Percentiles rank a stretch among this genome's conserved stretches.
Evolutionary conservation across 2,888 invertebrate genomes (phyloP).

Genomic region (Gari tellinella): DNA sequence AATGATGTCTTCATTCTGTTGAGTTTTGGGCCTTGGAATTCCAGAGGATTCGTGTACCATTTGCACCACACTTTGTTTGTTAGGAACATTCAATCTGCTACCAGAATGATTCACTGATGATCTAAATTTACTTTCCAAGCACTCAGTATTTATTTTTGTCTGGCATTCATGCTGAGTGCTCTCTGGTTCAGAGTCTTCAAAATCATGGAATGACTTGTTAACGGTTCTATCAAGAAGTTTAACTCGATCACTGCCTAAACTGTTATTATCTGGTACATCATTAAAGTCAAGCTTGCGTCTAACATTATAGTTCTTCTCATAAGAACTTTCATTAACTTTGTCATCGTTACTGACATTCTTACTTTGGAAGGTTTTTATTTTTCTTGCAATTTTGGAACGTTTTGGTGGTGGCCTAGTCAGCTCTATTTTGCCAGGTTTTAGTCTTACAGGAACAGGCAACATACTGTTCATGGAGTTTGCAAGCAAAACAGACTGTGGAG

Average conservation of each 20-base stretch:
- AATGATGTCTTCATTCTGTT: not conserved
- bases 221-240: not conserved
- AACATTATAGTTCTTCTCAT: not conserved
- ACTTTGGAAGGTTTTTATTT: not conserved
- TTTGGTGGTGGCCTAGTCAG: constrained; percentile 44
- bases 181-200: constrained; percentile 58
- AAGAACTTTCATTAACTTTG: not conserved
- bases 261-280: not conserved
- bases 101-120: not conserved
- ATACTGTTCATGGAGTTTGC: constrained; percentile 22
- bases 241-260: not conserved
- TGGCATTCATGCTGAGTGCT: constrained; percentile 44
- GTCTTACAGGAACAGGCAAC: constrained; percentile 21
- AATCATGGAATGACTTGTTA: constrained; percentile 32
- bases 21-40: no score
- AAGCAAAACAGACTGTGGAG: not conserved
- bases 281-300: not conserved
- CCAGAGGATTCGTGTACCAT: no score
- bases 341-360: not conserved
- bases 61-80: no score
- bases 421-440: constrained; percentile 34
- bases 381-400: constrained; percentile 15
- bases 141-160: not conserved
- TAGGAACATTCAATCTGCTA: not conserved
- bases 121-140: not conserved